Percentiles rank a stretch among this genome's conserved stretches.
Evolutionary conservation across 2,113 vertebrate genomes (phyloP).

Genomic region (Bagarius yarrelli): DNA sequence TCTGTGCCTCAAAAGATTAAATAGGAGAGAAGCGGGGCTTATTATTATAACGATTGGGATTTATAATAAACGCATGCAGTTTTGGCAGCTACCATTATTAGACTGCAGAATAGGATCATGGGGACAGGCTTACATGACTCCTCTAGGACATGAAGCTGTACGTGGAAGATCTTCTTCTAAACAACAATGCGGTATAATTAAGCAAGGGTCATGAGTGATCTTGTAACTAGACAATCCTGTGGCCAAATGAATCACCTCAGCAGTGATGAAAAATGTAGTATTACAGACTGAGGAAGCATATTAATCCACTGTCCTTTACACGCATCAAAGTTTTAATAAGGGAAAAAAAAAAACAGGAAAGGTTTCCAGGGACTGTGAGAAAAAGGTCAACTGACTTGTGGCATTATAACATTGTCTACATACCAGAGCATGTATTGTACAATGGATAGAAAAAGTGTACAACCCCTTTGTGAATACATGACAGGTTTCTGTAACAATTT

Average conservation of each 20-base stretch:
- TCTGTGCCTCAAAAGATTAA: conserved; percentile 7
- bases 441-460: neutral
- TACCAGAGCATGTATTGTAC: neutral
- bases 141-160: conserved; percentile 12
- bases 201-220: neutral
- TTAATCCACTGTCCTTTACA: conserved; percentile 34
- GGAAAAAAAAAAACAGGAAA: conserved; percentile 3
- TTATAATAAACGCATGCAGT: conserved; percentile 18
- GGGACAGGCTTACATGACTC: neutral
- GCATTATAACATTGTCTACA: neutral
- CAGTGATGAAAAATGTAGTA: conserved; percentile 13
- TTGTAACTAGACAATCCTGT: conserved; percentile 21
- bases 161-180: conserved; percentile 25
- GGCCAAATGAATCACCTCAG: conserved; percentile 14
- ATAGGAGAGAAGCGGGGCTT: neutral
- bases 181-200: conserved; percentile 17
- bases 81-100: conserved; percentile 16
- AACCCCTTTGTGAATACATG: too few species aligned
- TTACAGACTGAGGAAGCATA: conserved; percentile 26
- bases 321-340: conserved; percentile 25
- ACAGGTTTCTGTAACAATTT: too few species aligned
- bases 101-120: neutral
- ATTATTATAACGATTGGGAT: conserved; percentile 18
- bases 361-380: conserved; percentile 17
- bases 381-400: conserved; percentile 17